Evolutionary conservation across 2,888 invertebrate species (phyloP).

Genomic region (Bellardia pandia): DNA sequence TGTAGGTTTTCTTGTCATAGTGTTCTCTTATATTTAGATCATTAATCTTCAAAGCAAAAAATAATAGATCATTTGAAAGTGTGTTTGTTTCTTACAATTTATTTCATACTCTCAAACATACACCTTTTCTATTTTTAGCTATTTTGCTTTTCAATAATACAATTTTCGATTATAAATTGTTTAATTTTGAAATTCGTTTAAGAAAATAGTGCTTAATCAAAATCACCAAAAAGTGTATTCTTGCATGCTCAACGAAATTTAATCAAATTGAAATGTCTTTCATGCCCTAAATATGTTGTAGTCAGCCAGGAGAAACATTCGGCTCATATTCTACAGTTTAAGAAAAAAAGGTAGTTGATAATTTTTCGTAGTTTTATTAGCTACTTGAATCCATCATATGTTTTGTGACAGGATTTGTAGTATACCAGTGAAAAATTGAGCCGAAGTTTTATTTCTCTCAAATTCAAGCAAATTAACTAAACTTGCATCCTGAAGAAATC

Average conservation of each 20-base stretch:
- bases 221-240: constrained; percentile 52
- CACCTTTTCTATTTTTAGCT: constrained; percentile 25
- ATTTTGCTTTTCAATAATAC: neutral
- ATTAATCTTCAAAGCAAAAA: constrained; percentile 49
- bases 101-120: neutral
- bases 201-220: constrained; percentile 59
- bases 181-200: constrained; percentile 59
- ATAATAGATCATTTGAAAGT: constrained; percentile 48
- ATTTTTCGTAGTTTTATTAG: too few relatives aligned
- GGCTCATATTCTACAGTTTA: neutral
- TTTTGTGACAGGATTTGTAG: too few relatives aligned
- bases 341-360: too few relatives aligned
- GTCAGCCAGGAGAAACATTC: constrained; percentile 18
- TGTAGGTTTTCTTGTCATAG: neutral
- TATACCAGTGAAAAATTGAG: too few relatives aligned
- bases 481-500: too few relatives aligned
- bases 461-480: too few relatives aligned
- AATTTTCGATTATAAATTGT: constrained; percentile 54
- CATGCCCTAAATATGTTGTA: constrained; percentile 58
- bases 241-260: constrained; percentile 63
- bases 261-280: constrained; percentile 66
- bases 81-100: constrained; percentile 40
- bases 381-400: too few relatives aligned
- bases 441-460: too few relatives aligned
- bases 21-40: constrained; percentile 24